These are phyloP conservation scores for human DNA, from an alignment of 2,113 vertebrate genomes.

Conservation along the genomic window GRCh38 chr14:84274001-84274500, in stretches of 20 bases:
- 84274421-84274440: slow-evolving; percentile 56
- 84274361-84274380: slow-evolving; percentile 8
- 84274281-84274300: neutral
- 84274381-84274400: slow-evolving; percentile 29
- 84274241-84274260: neutral
- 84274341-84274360: slow-evolving; percentile 43
- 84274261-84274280: neutral
- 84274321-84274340: neutral
- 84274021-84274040: too few species aligned
- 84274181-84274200: neutral
- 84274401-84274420: slow-evolving; percentile 48
- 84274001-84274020: too few species aligned
- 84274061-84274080: too few species aligned
- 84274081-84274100: too few species aligned
- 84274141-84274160: neutral
- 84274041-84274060: too few species aligned
- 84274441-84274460: slow-evolving; percentile 19
- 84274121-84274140: neutral
- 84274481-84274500: slow-evolving; percentile 40
- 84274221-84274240: neutral
- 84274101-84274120: neutral
- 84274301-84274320: slow-evolving; percentile 8
- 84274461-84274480: slow-evolving; percentile 27
- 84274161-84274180: neutral
- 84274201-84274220: neutral